phyloP scores from a whole-genome alignment of 2,888 invertebrate species.

The Lottia gigantea region DNA sequence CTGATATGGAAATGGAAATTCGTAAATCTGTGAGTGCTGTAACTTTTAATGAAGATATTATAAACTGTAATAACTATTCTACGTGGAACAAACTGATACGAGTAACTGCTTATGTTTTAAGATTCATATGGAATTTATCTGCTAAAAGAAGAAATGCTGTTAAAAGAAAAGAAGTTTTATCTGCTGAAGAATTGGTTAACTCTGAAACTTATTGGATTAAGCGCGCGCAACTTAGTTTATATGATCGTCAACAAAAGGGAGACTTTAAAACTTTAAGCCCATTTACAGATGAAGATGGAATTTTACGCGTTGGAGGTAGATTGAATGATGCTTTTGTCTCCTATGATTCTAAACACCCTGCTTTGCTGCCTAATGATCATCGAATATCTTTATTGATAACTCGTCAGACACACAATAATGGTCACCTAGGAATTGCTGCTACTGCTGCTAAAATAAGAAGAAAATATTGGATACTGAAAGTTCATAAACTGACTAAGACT shows the following conservation, averaged over 20 bases:
- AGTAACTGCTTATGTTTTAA: background rate
- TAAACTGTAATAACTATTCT: background rate
- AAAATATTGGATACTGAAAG: background rate
- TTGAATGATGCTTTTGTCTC: background rate
- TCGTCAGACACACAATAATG: background rate
- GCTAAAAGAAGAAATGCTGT: background rate
- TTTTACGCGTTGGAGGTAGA: background rate
- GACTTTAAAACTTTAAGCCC: slow-evolving; percentile 1
- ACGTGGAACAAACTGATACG: background rate
- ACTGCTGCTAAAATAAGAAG: background rate
- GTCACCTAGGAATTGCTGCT: slow-evolving; percentile 5
- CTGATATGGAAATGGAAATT: background rate
- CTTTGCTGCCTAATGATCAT: background rate
- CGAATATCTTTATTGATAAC: background rate
- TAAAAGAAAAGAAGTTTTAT: background rate
- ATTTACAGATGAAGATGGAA: slow-evolving; percentile 9
- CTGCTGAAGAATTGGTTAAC: background rate
- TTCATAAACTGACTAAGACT: background rate
- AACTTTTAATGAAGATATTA: background rate
- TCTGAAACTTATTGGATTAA: background rate
- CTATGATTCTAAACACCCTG: background rate
- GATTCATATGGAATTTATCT: background rate
- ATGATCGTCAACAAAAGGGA: background rate
- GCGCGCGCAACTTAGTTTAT: background rate
- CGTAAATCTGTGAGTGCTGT: background rate